A percentile compares a stretch with the other conserved stretches of the same genome.
phyloP scores from a whole-genome alignment of 2,797 vertebrate genomes.

The Cynopterus sphinx region DNA sequence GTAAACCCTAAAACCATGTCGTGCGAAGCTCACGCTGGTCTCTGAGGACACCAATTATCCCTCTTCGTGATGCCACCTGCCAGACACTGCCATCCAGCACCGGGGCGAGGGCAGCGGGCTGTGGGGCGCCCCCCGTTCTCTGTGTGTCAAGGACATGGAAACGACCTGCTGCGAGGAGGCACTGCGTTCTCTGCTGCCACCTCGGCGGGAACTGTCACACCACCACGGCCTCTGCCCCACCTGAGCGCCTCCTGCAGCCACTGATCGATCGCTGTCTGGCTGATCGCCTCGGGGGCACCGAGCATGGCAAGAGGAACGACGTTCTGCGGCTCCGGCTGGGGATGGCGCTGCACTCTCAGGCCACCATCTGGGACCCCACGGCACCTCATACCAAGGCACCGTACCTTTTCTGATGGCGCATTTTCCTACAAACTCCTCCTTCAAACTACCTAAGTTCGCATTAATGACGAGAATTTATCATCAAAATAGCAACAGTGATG shows the following conservation, averaged over 20 bases:
- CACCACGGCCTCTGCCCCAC: neutral
- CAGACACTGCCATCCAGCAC: neutral
- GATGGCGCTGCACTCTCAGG: neutral
- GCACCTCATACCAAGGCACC: neutral
- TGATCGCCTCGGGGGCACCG: neutral
- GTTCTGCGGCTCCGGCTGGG: neutral
- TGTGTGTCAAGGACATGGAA: neutral
- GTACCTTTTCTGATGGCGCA: neutral
- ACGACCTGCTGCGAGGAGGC: neutral
- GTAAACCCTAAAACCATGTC: neutral
- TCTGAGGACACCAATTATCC: constrained; percentile 33
- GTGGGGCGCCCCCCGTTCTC: neutral
- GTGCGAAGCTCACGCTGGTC: constrained; percentile 38
- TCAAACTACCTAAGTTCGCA: constrained; percentile 79
- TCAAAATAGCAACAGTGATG: constrained; percentile 93
- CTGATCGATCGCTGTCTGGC: neutral
- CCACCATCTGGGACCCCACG: neutral
- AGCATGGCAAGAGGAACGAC: neutral
- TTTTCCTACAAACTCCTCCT: neutral
- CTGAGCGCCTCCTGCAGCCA: neutral
- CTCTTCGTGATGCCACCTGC: constrained; percentile 31
- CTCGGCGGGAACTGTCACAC: neutral
- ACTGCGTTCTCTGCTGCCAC: neutral
- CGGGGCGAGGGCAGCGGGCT: neutral
- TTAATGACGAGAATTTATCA: constrained; percentile 92